Base-by-base conservation (phyloP, 2,113 vertebrate genomes). In the Setophaga petechia region DNA sequence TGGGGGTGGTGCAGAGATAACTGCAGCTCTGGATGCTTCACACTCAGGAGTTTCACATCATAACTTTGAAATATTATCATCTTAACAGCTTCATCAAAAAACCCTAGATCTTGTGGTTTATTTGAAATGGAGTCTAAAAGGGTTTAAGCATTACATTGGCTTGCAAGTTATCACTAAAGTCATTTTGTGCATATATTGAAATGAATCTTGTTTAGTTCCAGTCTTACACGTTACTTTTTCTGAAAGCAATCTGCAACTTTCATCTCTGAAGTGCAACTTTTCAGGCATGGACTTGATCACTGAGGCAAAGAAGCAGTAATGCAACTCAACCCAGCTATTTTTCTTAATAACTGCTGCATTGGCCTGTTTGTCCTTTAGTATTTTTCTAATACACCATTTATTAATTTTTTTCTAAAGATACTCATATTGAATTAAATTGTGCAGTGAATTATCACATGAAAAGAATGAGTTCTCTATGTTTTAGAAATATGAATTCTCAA, bases 11-110 rank as follows among this genome's bases (percentile, higher is more conserved):
- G 18, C 44, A 44, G 61, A 55, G 30, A 22, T 41, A 31, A 59
- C 57, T 4, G 5, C 35, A 22, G 61, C 25, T 30, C 10, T 91
- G 63, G 31, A 20, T 58, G 76, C 37, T 89, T 28, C 30, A 2
- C 1, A 0, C 72, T 66, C 25, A 8, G 2, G 31, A 35, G 17
- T 37, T 83, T 52, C 37, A 69, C 1, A 0, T 30, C 1, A 0
- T 18, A 31, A 16, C 46, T 69, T 80, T 3, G 5, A 75, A 84
- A 33, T 19, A 9, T 67, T 84, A n/a, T 11, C 3, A 0, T 28
- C n/a, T 65, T 87, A 67, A 67, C 33, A 87, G 30, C 68, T 61
- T 57, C 66, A 63, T 58, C 11, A 51, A 49, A 84, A 5, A 8
- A 2, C 4, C 37, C 6, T 43, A 39, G 2, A 75, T 7, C 4